Base-by-base conservation (phyloP, 2,113 vertebrate genomes). In the Poeciliopsis occidentalis region DNA sequence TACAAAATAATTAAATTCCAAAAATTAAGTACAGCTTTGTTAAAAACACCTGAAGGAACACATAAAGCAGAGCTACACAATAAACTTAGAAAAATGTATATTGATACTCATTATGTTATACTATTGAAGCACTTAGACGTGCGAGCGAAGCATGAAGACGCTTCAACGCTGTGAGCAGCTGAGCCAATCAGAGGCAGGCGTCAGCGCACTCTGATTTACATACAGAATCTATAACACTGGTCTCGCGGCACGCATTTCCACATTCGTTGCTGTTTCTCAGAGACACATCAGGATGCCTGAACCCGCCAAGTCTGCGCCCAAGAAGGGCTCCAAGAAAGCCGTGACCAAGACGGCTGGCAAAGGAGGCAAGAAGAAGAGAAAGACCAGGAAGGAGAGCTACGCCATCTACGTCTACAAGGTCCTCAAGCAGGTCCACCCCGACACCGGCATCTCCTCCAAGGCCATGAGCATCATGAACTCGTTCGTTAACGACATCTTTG, bases 381-480 rank as follows among this genome's bases (percentile, higher is more conserved):
- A 29, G 26, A 0, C 44, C 41, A 78, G 88, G 60, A 89, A 39
- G 65, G 81, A 89, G 79, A 86, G 79, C 34, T 89, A 89, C 1
- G 85, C 79, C 12, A 90, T 90, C 74, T 90, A 88, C 13, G 81
- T 89, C 15, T 88, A 88, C 77, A 89, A 89, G 72, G 88, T 89
- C 5, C n/a, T 89, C 8, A 89, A 89, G 71, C 88, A 89, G 74
- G 88, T 89, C 0, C 88, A 89, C 37, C 88, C 85, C 0, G 88
- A 89, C 44, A 89, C 88, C 17, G 88, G 85, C 0, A 86, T 89
- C 44, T 89, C 88, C 0, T 89, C 88, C 13, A 89, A 88, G 32
- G 88, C 88, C 3, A 89, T 89, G 88, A 69, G 81, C 60, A 87
- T 89, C 79, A 89, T 89, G 88, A 89, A 89, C 39, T 89, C 83